Conservation (phyloP, 2,113 vertebrate species). For the Pristiophorus japonicus region DNA sequence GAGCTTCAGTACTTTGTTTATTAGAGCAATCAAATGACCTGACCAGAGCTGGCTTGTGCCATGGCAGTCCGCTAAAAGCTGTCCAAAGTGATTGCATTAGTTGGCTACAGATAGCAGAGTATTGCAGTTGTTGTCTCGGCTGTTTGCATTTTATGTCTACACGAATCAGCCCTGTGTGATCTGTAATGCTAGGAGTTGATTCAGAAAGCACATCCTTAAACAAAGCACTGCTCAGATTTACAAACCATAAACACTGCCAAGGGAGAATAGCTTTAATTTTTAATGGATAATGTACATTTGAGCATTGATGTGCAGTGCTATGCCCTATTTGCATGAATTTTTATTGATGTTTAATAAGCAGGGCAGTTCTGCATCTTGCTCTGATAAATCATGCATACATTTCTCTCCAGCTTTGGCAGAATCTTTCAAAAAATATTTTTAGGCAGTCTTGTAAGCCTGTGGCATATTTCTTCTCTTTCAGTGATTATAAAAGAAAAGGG, state of each 20-base stretch:
- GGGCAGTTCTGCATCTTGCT: not conserved
- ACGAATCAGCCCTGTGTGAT: not conserved
- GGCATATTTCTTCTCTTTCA: not conserved
- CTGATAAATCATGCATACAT: constrained; percentile 21
- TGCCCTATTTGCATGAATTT: not conserved
- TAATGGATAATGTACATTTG: not conserved
- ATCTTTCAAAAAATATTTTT: constrained; percentile 28
- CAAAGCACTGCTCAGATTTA: not conserved
- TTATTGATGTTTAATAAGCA: constrained; percentile 37
- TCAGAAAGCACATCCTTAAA: not conserved
- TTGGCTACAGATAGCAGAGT: too few species aligned
- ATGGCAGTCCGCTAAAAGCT: not conserved
- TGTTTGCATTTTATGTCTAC: not conserved
- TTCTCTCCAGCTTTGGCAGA: constrained; percentile 8
- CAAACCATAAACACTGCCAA: not conserved
- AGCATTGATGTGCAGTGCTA: not conserved
- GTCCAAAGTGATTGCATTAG: not conserved
- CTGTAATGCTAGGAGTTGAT: not conserved
- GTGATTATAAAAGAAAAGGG: not conserved
- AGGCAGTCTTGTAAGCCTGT: constrained; percentile 17
- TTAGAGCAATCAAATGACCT: not conserved
- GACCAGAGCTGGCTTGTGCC: not conserved
- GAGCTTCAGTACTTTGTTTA: not conserved
- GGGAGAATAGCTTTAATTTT: not conserved
- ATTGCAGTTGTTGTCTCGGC: not conserved